A percentile compares a stretch with the other conserved stretches of the same genome.
Conservation (phyloP, 1,140 invertebrate species). For the Branchinecta lynchi region DNA sequence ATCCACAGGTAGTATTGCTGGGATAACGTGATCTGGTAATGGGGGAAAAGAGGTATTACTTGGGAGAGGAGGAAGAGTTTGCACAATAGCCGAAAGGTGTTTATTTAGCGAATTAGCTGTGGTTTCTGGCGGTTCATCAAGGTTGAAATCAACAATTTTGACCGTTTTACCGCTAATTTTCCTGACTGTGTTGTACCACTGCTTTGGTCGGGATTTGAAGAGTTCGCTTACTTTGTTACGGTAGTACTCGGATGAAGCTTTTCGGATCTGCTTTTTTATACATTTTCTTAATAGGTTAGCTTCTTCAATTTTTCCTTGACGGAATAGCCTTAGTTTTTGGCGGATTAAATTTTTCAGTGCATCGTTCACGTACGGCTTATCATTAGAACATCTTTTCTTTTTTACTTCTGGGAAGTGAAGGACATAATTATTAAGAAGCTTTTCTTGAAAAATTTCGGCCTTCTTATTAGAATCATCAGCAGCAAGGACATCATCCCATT, state of each 20-base stretch:
- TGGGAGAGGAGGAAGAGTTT: not conserved
- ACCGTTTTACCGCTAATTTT: not conserved
- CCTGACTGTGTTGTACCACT: not conserved
- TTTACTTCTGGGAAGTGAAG: not conserved
- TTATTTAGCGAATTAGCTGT: constrained; percentile 5
- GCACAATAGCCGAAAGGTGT: not conserved
- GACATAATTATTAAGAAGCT: not conserved
- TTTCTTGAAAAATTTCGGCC: constrained; percentile 11
- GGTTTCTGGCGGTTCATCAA: not conserved
- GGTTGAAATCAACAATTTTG: constrained; percentile 2
- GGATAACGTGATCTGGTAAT: not conserved
- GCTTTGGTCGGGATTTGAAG: constrained; percentile 2
- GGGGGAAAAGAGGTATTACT: not conserved
- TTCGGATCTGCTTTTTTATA: constrained; percentile 7
- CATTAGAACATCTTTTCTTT: not conserved
- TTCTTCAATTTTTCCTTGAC: constrained; percentile 4
- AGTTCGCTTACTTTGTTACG: constrained; percentile 7
- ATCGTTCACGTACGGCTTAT: not conserved
- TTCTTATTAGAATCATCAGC: not conserved
- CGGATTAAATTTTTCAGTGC: constrained; percentile 1
- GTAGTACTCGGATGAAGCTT: not conserved
- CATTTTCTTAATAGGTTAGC: constrained; percentile 8
- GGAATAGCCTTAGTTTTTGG: not conserved
- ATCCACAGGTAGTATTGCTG: not conserved
- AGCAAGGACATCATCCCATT: constrained; percentile 2